Conservation (phyloP, 2,888 invertebrate genomes). For the Lasioglossum zephyrum region DNA sequence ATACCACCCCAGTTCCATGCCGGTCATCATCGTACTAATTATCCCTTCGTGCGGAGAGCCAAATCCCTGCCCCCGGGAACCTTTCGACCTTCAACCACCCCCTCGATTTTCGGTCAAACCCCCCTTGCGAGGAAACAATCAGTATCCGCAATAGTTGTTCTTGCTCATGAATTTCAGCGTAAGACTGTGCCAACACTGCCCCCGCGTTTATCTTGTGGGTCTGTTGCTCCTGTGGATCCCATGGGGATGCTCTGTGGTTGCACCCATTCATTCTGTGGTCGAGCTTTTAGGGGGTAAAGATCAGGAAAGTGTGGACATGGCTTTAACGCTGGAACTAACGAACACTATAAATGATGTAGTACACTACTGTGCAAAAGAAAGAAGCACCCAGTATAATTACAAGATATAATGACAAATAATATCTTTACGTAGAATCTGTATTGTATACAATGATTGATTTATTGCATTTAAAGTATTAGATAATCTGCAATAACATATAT, state of each 20-base stretch:
- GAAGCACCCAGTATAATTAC: too few species aligned
- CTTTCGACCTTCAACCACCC: not conserved
- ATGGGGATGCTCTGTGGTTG: not conserved
- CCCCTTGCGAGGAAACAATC: not conserved
- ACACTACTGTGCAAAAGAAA: too few species aligned
- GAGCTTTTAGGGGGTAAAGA: not conserved
- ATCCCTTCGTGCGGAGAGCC: conserved; percentile 66
- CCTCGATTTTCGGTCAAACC: not conserved
- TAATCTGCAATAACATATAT: too few species aligned
- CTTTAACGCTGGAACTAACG: not conserved
- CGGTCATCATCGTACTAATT: conserved; percentile 77
- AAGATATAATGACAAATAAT: too few species aligned
- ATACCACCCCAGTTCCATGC: conserved; percentile 64
- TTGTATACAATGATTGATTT: too few species aligned
- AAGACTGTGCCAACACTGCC: not conserved
- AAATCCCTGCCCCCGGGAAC: conserved; percentile 30
- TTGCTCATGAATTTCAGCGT: not conserved
- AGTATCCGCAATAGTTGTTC: not conserved
- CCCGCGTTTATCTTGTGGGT: not conserved
- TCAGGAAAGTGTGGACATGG: too few species aligned
- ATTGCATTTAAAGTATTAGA: too few species aligned
- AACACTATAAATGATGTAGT: not conserved
- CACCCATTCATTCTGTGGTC: not conserved
- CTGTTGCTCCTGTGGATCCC: not conserved
- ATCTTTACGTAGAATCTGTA: too few species aligned